Percentiles rank a stretch among this genome's conserved stretches.
Conservation (phyloP, 2,888 invertebrate species). For the Nomada lathburiana region DNA sequence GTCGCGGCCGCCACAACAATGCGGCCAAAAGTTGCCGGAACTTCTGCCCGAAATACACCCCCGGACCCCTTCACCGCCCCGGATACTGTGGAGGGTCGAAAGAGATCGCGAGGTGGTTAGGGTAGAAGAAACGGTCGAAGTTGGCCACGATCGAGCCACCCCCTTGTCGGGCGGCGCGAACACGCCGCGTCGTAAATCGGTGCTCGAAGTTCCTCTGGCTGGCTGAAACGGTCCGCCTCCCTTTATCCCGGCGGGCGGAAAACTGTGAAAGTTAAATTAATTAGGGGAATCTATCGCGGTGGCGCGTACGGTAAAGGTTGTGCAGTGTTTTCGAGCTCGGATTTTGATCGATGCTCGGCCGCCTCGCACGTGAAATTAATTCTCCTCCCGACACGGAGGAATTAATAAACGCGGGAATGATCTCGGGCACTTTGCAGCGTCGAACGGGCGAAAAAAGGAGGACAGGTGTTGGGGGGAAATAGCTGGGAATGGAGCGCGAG, state of each 20-base stretch:
- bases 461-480: too few species aligned
- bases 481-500: too few species aligned
- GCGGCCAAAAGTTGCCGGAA: constrained; percentile 77
- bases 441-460: background rate
- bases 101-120: constrained; percentile 7
- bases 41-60: constrained; percentile 68
- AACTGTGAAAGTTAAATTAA: constrained; percentile 60
- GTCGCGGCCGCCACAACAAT: constrained; percentile 79
- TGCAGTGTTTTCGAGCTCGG: constrained; percentile 36
- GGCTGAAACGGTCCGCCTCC: background rate
- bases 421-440: constrained; percentile 2
- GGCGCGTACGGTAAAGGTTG: constrained; percentile 45
- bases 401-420: constrained; percentile 39
- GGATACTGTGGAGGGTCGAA: constrained; percentile 33
- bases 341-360: constrained; percentile 49
- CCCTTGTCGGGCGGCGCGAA: constrained; percentile 32
- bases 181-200: constrained; percentile 58
- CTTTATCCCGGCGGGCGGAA: constrained; percentile 25
- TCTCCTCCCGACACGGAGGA: background rate
- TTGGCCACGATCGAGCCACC: constrained; percentile 55
- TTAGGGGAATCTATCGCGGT: constrained; percentile 52
- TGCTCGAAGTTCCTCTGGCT: constrained; percentile 32
- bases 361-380: constrained; percentile 42
- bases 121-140: constrained; percentile 41
- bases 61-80: constrained; percentile 5